These are phyloP conservation scores for Diarsia dahlii DNA, from an alignment of 2,888 invertebrate species.

Conservation along the genomic window DNA sequence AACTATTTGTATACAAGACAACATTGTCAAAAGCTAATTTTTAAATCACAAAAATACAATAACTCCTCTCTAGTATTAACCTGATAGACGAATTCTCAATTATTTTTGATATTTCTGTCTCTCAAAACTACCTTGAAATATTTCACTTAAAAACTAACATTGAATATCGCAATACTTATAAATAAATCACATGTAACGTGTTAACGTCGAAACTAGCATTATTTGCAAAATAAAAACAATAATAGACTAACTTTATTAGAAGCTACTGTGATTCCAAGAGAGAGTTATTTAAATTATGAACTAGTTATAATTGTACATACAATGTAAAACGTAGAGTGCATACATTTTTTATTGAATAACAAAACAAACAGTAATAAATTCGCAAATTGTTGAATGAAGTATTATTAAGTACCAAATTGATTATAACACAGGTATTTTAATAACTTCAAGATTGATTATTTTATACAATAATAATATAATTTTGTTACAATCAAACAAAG, in stretches of 20 bases:
- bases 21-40: constrained; percentile 52
- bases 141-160: constrained; percentile 54
- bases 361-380: background rate
- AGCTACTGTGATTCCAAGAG: constrained; percentile 35
- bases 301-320: constrained; percentile 16
- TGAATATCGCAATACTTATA: constrained; percentile 58
- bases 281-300: background rate
- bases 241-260: constrained; percentile 15
- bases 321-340: background rate
- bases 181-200: constrained; percentile 59
- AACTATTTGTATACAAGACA: constrained; percentile 53
- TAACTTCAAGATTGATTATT: background rate
- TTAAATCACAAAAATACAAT: constrained; percentile 43
- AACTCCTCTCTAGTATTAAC: constrained; percentile 28
- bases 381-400: background rate
- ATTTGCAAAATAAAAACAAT: constrained; percentile 35
- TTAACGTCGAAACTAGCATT: constrained; percentile 47
- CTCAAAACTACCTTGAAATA: constrained; percentile 29
- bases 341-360: background rate
- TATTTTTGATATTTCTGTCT: constrained; percentile 21
- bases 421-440: background rate
- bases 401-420: constrained; percentile 16
- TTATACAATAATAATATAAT: background rate
- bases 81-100: constrained; percentile 20
- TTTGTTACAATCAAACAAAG: background rate